Percentiles rank a stretch among this genome's conserved stretches.
Evolutionary conservation across 1,140 invertebrate species (phyloP).

Genomic region (Onthophagus taurus): DNA sequence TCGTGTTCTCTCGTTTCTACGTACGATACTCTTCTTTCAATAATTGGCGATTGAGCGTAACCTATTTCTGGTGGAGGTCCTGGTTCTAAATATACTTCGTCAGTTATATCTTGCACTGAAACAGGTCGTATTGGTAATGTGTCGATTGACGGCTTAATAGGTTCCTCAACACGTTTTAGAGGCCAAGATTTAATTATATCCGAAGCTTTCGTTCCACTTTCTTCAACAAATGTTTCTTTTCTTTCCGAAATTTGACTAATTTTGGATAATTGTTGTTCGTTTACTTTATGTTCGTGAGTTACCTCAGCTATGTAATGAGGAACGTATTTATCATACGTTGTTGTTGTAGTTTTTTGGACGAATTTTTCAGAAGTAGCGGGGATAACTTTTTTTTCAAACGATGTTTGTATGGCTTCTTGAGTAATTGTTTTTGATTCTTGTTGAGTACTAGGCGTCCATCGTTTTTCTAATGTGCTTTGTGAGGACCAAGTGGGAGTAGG

Average conservation of each 20-base stretch:
- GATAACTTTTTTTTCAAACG: slow-evolving; percentile 7
- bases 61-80: slow-evolving; percentile 56
- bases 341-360: slow-evolving; percentile 16
- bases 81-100: slow-evolving; percentile 46
- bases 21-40: slow-evolving; percentile 43
- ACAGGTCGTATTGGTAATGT: slow-evolving; percentile 29
- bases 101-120: slow-evolving; percentile 36
- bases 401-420: slow-evolving; percentile 15
- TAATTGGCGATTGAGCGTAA: slow-evolving; percentile 41
- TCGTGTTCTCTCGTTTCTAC: slow-evolving; percentile 50
- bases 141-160: slow-evolving; percentile 25
- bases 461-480: slow-evolving; percentile 30
- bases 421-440: slow-evolving; percentile 23
- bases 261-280: slow-evolving; percentile 7
- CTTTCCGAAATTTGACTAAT: slow-evolving; percentile 1
- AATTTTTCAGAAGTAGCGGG: slow-evolving; percentile 15
- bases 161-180: slow-evolving; percentile 24
- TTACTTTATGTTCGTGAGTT: slow-evolving; percentile 21
- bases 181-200: slow-evolving; percentile 39
- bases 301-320: slow-evolving; percentile 36
- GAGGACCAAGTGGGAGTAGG: slow-evolving; percentile 27
- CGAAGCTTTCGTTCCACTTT: slow-evolving; percentile 34
- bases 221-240: slow-evolving; percentile 31
- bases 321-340: slow-evolving; percentile 21
- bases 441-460: slow-evolving; percentile 22